phyloP scores from a whole-genome alignment of 2,888 invertebrate genomes.

The Aquatica leii region DNA sequence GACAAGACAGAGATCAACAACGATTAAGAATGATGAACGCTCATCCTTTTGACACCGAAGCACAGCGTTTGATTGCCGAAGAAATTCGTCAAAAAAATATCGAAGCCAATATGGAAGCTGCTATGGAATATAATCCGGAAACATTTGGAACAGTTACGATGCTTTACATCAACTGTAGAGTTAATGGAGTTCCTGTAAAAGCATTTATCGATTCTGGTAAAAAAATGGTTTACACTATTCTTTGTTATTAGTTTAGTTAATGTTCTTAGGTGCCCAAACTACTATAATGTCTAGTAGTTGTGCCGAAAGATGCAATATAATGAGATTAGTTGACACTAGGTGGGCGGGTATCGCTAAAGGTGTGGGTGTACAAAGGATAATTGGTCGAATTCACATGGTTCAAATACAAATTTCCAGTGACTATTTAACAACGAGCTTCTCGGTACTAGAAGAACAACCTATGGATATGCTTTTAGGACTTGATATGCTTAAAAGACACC shows the following conservation, averaged over 20 bases:
- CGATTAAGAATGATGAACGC: slow-evolving; percentile 88
- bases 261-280: slow-evolving; percentile 79
- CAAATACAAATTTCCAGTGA: slow-evolving; percentile 96
- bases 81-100: slow-evolving; percentile 96
- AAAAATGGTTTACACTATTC: not conserved
- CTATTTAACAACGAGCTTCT: slow-evolving; percentile 95
- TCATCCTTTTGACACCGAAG: slow-evolving; percentile 95
- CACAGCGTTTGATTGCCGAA: slow-evolving; percentile 93
- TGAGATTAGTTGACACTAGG: slow-evolving; percentile 87
- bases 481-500: slow-evolving; percentile 97
- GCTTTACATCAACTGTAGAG: slow-evolving; percentile 96
- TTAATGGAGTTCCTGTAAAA: slow-evolving; percentile 96
- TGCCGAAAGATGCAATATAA: slow-evolving; percentile 93
- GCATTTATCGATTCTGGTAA: slow-evolving; percentile 96
- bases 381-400: slow-evolving; percentile 96
- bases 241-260: slow-evolving; percentile 4
- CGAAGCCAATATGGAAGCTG: slow-evolving; percentile 98
- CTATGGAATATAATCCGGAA: slow-evolving; percentile 98
- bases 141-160: slow-evolving; percentile 97
- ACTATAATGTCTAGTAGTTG: slow-evolving; percentile 98
- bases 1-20: slow-evolving; percentile 84
- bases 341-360: slow-evolving; percentile 98
- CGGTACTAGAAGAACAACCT: slow-evolving; percentile 94
- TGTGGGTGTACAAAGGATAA: slow-evolving; percentile 94
- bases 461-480: slow-evolving; percentile 98